Base-by-base conservation (phyloP, 30 jellyfish, hydroid and myxozoan genomes). In the Rhopilema esculentum region DNA sequence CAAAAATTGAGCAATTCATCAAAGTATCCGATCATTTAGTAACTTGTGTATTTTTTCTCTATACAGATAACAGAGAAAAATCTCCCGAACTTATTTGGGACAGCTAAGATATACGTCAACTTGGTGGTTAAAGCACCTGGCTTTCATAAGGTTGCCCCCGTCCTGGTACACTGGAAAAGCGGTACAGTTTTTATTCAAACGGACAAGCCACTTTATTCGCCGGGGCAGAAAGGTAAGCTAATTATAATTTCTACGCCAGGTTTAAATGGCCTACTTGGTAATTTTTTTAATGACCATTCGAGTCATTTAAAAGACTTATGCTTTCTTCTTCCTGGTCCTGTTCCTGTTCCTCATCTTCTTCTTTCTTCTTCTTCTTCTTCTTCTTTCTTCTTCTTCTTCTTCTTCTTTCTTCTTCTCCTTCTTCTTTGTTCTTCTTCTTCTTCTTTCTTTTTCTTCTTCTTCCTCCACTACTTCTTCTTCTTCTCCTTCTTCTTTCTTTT, bases 121-220 rank as follows among this genome's bases (percentile, higher is more conserved):
- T 62, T 91, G 40, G 82, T 75, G 40, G 92, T 85, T 7, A 91
- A 77, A 75, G 86, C 66, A 0, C 70, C 83, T 22, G 91, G 88
- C 28, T 28, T 84, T 28, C 75, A 82, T 17, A 91, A 91, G 62
- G 86, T 66, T 40, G 61, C 88, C 32, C 79, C 80, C 27, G 69
- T 91, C 63, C 30, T 84, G 31, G 24, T 91, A 69, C 72, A 78
- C 28, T 28, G 68, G 50, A 86, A 72, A 77, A 29, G 80, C 33
- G 94, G 92, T 25, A 80, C 91, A 7, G 97, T 83, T 29, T 83
- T 91, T 24, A 91, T 91, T 40, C 97, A 91, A 53, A 91, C 97
- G 0, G 94, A 91, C 86, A 91, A 91, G 64, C 97, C 97, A 48
- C 83, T 91, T 29, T 91, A 91, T 83, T 31, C 88, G 1, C 97